Evolutionary conservation across 2,113 vertebrate species (phyloP).

Genomic region (Caranx ignobilis): DNA sequence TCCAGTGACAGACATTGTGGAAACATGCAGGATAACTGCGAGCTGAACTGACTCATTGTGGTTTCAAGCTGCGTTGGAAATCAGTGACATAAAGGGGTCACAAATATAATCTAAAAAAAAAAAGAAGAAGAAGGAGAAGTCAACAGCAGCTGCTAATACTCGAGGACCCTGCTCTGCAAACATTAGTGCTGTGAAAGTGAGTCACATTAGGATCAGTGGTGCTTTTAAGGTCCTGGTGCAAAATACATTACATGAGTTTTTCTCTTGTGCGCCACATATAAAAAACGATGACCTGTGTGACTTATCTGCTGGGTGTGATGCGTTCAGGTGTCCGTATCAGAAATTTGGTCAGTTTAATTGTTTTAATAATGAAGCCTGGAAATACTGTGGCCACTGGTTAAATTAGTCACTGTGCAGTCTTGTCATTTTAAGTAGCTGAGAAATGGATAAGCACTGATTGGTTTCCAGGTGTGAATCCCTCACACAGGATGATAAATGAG

Average conservation of each 20-base stretch:
- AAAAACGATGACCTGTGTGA: neutral
- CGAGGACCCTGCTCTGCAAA: neutral
- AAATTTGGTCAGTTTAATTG: neutral
- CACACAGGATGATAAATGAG: neutral
- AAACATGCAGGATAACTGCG: neutral
- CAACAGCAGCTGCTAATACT: neutral
- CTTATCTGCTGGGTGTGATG: neutral
- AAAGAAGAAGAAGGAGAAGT: too few relatives aligned
- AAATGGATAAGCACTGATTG: neutral
- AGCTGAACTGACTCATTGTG: neutral
- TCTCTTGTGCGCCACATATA: neutral
- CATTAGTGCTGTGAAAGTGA: neutral
- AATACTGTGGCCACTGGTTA: neutral
- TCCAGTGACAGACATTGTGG: neutral
- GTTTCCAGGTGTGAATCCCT: neutral
- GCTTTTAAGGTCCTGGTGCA: neutral
- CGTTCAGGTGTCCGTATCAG: slow-evolving; percentile 1
- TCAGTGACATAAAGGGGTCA: neutral
- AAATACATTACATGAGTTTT: neutral
- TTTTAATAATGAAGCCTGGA: neutral
- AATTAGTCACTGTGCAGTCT: neutral
- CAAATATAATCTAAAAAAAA: neutral
- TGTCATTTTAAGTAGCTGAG: neutral
- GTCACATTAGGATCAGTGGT: neutral
- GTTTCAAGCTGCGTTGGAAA: neutral